A percentile compares a stretch with the other conserved stretches of the same genome.
phyloP scores from a whole-genome alignment of 1,140 invertebrate genomes.

The Drosophila trapezifrons region DNA sequence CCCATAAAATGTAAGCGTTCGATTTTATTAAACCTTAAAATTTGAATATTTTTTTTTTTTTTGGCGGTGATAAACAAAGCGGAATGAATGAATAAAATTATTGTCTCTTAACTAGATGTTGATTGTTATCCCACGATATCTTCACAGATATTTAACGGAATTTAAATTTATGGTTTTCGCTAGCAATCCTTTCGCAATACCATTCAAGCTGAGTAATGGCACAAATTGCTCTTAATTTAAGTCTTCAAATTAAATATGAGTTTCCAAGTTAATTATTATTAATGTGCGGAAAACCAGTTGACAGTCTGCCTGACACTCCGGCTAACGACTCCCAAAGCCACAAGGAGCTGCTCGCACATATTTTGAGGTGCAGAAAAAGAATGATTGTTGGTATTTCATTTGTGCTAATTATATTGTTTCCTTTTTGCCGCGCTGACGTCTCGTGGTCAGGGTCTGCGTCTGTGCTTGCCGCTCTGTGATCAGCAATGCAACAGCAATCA shows the following conservation, averaged over 20 bases:
- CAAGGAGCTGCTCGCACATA: constrained; percentile 22
- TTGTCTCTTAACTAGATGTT: neutral
- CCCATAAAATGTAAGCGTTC: constrained; percentile 36
- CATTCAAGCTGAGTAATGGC: constrained; percentile 5
- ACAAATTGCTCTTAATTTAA: constrained; percentile 54
- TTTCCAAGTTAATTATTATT: constrained; percentile 59
- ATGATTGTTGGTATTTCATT: constrained; percentile 40
- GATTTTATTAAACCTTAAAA: constrained; percentile 32
- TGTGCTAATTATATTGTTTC: constrained; percentile 52
- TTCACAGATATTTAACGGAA: neutral
- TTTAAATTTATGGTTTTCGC: constrained; percentile 8
- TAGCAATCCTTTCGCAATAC: constrained; percentile 1
- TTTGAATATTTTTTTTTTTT: constrained; percentile 29
- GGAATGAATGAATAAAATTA: constrained; percentile 34
- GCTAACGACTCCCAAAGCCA: constrained; percentile 23
- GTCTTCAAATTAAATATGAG: constrained; percentile 22
- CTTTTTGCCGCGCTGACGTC: constrained; percentile 20
- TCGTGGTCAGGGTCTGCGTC: constrained; percentile 61
- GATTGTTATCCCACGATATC: constrained; percentile 5
- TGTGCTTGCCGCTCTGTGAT: constrained; percentile 65
- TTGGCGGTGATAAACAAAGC: constrained; percentile 8
- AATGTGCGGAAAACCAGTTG: constrained; percentile 55
- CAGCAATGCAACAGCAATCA: constrained; percentile 55
- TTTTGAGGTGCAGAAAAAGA: constrained; percentile 23
- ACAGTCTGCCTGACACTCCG: constrained; percentile 11